A percentile compares a stretch with the other conserved stretches of the same genome.
Evolutionary conservation across 2,797 vertebrate genomes (phyloP).

Genomic region (Xenops minutus): DNA sequence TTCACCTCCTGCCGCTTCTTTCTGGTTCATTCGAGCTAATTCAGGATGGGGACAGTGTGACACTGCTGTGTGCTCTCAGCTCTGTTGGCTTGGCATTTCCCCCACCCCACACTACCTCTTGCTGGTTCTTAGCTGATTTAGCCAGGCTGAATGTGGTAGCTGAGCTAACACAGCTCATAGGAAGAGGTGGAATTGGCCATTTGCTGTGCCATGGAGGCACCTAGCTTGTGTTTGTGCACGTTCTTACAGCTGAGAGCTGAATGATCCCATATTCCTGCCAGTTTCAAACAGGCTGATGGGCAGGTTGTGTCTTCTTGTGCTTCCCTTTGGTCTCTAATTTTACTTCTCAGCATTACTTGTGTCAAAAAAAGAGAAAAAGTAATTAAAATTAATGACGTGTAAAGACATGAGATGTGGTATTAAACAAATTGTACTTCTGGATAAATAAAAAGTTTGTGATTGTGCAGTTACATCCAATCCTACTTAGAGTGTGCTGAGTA

Average conservation of each 20-base stretch:
- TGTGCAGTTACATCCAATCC: neutral
- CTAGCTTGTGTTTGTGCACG: neutral
- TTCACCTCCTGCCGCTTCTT: neutral
- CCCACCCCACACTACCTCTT: neutral
- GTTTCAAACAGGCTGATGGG: neutral
- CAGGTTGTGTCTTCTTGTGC: neutral
- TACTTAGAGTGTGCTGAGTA: neutral
- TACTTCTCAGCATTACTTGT: neutral
- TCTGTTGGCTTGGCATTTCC: neutral
- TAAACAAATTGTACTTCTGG: slow-evolving; percentile 1
- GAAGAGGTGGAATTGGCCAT: neutral
- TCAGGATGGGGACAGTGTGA: neutral
- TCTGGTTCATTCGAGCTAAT: neutral
- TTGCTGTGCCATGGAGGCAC: neutral
- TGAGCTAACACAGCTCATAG: neutral
- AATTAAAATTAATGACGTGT: slow-evolving; percentile 26
- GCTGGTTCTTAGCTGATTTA: neutral
- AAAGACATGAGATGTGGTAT: neutral
- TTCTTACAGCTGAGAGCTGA: neutral
- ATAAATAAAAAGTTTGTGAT: neutral
- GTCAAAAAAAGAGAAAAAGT: neutral
- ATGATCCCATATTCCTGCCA: neutral
- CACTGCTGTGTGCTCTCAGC: neutral
- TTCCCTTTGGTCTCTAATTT: neutral
- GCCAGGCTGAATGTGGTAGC: neutral